Base-by-base conservation (phyloP, 2,888 invertebrate species). In the Terebella lapidaria region DNA sequence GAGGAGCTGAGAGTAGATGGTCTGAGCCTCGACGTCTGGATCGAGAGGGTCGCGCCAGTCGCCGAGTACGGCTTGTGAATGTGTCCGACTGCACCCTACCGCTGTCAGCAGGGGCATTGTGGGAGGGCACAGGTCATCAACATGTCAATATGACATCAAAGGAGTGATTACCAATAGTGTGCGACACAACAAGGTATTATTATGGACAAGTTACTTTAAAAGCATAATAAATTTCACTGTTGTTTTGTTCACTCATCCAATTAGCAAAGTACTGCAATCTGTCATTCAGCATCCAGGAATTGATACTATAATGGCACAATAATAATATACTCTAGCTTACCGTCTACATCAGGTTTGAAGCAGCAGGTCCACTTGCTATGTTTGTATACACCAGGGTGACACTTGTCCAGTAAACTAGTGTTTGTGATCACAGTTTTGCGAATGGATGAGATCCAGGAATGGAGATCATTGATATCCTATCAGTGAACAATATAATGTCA, bases 21-120 rank as follows among this genome's bases (percentile, higher is more conserved):
- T 71, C 60, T 72, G 72, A 1, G 72, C 70, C 62, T 71, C 71
- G 18, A 69, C 66, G 42, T 67, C 68, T 4, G 70, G 69, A 56
- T 72, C 72, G 4, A 72, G 55, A 2, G 72, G 71, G 52, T 72
- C 72, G 58, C 70, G 64, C 72, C 72, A 72, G 61, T 72, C 72
- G 24, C 70, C 70, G 26, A 72, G 57, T 15, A 68, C 69, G 42
- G 71, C 72, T 3, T 70, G 67, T 22, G 69, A 67, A 57, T 71
- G 70, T 0, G 72, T 71, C 49, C 66, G 67, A 52, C 67, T 71
- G 54, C 72, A 72, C 3, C 72, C 72, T 3, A 62, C 60, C 5
- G 69, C 72, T 72, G 30, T 24, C 49, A 49, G n/a, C 10, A 35
- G 10, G 42, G 10, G 42, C n/a, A n/a, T n/a, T n/a, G n/a, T n/a